Percentiles rank a stretch among this genome's conserved stretches.
Evolutionary conservation across 2,888 invertebrate species (phyloP).

Genomic region (Erebia ligea): DNA sequence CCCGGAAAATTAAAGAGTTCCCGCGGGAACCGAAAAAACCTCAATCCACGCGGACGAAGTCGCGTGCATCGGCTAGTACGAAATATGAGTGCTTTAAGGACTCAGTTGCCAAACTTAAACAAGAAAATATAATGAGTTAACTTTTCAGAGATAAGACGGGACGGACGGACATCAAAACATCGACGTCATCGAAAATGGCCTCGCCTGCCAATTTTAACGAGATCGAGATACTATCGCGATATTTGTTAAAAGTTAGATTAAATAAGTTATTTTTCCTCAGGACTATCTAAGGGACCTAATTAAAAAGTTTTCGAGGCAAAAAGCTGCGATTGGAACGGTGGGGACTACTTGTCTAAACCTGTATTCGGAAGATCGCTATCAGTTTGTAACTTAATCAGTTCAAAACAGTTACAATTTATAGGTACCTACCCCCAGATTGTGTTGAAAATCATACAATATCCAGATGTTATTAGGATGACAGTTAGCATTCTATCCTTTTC

Average conservation of each 20-base stretch:
- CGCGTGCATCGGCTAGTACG: too few relatives aligned
- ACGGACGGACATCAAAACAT: slow-evolving; percentile 21
- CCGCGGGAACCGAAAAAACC: too few relatives aligned
- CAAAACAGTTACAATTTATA: not conserved
- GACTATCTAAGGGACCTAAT: slow-evolving; percentile 48
- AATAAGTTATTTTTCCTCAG: slow-evolving; percentile 57
- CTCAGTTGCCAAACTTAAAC: slow-evolving; percentile 13
- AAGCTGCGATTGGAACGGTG: slow-evolving; percentile 41
- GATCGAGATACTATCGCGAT: slow-evolving; percentile 51
- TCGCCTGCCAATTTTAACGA: slow-evolving; percentile 48
- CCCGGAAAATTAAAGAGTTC: too few relatives aligned
- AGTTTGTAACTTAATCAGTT: not conserved
- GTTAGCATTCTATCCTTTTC: too few relatives aligned
- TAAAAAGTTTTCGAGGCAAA: slow-evolving; percentile 51
- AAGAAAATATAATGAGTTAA: slow-evolving; percentile 25
- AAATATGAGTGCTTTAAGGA: slow-evolving; percentile 4
- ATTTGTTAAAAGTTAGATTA: slow-evolving; percentile 56
- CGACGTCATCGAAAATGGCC: slow-evolving; percentile 19
- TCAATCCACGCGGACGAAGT: too few relatives aligned
- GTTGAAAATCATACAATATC: too few relatives aligned
- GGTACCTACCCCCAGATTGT: too few relatives aligned
- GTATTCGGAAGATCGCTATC: not conserved
- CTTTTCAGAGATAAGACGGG: slow-evolving; percentile 25
- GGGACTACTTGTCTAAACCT: not conserved
- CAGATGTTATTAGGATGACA: too few relatives aligned